These are phyloP conservation scores for Nasonovia ribisnigri DNA, from an alignment of 2,888 invertebrate species.

Conservation along the genomic window DNA sequence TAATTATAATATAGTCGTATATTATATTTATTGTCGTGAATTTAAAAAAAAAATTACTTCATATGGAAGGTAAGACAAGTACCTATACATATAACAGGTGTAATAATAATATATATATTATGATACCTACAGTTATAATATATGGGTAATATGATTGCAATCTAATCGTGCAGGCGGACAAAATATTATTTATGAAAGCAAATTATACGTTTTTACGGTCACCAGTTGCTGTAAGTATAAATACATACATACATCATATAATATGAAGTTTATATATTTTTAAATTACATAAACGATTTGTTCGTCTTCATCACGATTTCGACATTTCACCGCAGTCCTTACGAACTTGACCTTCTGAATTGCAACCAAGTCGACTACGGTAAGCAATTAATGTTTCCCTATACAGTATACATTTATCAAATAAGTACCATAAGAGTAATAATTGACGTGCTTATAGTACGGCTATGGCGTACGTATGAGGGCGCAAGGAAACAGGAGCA, in stretches of 20 bases:
- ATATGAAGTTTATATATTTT: not conserved
- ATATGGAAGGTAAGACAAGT: not conserved
- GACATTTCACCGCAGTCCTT: not conserved
- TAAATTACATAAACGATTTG: not conserved
- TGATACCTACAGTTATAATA: not conserved
- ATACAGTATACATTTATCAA: not conserved
- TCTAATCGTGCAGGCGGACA: not conserved
- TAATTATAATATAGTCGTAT: not conserved
- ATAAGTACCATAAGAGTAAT: no score
- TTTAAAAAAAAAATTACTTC: slow-evolving; percentile 7
- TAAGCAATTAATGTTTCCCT: not conserved
- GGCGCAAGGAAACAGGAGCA: no score
- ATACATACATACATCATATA: no score
- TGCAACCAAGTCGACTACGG: not conserved
- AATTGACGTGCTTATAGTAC: no score
- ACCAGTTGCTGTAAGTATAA: no score
- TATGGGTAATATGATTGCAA: not conserved
- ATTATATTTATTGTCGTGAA: no score
- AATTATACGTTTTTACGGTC: not conserved
- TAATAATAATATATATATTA: not conserved
- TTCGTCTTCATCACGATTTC: slow-evolving; percentile 10
- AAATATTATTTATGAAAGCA: not conserved
- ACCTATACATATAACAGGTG: no score
- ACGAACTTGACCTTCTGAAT: not conserved
- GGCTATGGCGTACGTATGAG: no score